These are phyloP conservation scores for Leptarthrus brevirostris DNA, from an alignment of 2,888 invertebrate species.

Conservation along the genomic window DNA sequence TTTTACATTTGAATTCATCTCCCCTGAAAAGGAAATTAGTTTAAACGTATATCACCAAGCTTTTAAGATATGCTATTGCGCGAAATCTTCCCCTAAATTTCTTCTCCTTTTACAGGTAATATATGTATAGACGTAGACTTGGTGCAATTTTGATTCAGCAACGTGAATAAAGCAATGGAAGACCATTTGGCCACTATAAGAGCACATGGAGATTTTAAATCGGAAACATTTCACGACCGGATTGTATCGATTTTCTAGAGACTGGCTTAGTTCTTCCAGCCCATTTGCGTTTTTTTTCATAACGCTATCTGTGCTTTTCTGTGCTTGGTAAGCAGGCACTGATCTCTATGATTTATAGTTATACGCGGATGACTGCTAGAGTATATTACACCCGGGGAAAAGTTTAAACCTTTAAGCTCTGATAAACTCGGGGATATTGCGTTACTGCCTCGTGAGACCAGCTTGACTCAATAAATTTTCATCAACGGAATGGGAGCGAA, in stretches of 20 bases:
- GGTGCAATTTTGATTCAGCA: too few relatives aligned
- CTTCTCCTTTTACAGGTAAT: too few relatives aligned
- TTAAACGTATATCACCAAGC: too few relatives aligned
- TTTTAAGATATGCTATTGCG: too few relatives aligned
- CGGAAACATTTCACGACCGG: not conserved
- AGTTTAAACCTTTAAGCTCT: conserved; percentile 9
- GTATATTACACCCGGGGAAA: not conserved
- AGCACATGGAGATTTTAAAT: not conserved
- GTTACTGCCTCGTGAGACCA: not conserved
- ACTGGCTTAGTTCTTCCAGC: not conserved
- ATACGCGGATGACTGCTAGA: not conserved
- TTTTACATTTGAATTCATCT: too few relatives aligned
- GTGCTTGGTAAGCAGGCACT: not conserved
- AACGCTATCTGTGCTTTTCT: not conserved
- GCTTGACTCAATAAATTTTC: not conserved
- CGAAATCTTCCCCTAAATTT: too few relatives aligned
- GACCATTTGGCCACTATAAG: too few relatives aligned
- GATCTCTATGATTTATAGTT: conserved; percentile 6
- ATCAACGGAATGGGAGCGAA: not conserved
- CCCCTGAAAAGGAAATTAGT: too few relatives aligned
- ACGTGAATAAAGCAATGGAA: too few relatives aligned
- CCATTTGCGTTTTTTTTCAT: conserved; percentile 2
- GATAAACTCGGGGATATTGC: not conserved
- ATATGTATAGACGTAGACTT: too few relatives aligned
- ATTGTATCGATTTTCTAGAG: not conserved